Percentiles rank a stretch among this genome's conserved stretches.
These are phyloP conservation scores for Tamandua tetradactyla DNA, from an alignment of 2,797 vertebrate genomes.

Conservation along the genomic window DNA sequence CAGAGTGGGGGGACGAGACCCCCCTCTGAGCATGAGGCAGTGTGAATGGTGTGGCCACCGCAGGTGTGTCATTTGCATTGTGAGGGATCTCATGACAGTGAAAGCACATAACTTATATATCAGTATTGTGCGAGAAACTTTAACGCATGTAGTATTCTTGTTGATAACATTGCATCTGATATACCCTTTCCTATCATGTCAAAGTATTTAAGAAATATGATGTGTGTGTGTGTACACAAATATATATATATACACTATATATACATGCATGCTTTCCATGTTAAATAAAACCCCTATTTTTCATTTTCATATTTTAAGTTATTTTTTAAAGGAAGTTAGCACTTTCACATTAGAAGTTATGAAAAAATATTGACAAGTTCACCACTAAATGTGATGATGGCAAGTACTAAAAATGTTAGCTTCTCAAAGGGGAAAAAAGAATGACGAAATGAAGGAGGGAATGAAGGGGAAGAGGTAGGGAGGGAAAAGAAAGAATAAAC, in stretches of 20 bases:
- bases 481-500: background rate
- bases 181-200: background rate
- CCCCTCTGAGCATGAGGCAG: too few relatives aligned
- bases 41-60: background rate
- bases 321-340: background rate
- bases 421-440: background rate
- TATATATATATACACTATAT: too few relatives aligned
- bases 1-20: background rate
- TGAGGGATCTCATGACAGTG: background rate
- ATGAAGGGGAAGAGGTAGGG: background rate
- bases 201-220: background rate
- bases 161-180: background rate
- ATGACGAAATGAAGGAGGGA: background rate
- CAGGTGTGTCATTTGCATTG: background rate
- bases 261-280: background rate
- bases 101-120: background rate
- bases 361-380: background rate
- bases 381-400: background rate
- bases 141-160: background rate
- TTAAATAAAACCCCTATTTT: background rate
- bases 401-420: background rate
- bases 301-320: background rate
- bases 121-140: background rate
- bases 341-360: constrained; percentile 3
- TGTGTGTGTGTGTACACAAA: background rate